These are phyloP conservation scores for Philopotamus ludificatus DNA, from an alignment of 1,140 invertebrate genomes.

Conservation along the genomic window DNA sequence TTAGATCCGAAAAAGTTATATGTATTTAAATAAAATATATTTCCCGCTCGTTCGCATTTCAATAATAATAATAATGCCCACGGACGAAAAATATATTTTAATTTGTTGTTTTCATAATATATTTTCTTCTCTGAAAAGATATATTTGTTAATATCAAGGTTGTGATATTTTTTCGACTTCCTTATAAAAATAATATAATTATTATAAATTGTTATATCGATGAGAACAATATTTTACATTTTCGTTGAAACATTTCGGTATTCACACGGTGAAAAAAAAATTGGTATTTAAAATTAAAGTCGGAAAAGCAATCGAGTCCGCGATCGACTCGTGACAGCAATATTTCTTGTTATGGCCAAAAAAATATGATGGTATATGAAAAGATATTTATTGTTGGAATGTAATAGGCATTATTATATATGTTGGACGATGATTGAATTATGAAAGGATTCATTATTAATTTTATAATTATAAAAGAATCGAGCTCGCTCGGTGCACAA, in stretches of 20 bases:
- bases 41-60: too few relatives aligned
- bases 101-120: too few relatives aligned
- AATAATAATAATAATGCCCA: too few relatives aligned
- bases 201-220: slow-evolving; percentile 26
- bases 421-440: background rate
- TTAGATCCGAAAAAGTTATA: too few relatives aligned
- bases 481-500: slow-evolving; percentile 14
- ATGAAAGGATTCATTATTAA: background rate
- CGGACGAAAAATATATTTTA: too few relatives aligned
- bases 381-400: too few relatives aligned
- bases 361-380: too few relatives aligned
- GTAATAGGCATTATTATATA: background rate
- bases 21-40: too few relatives aligned
- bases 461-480: background rate
- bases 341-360: slow-evolving; percentile 20
- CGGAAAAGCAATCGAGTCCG: slow-evolving; percentile 10
- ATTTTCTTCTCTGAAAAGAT: slow-evolving; percentile 17
- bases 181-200: slow-evolving; percentile 14
- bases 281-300: slow-evolving; percentile 14
- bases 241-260: slow-evolving; percentile 18
- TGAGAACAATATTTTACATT: slow-evolving; percentile 26
- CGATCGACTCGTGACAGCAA: slow-evolving; percentile 14
- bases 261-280: slow-evolving; percentile 13
- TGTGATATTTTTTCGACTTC: slow-evolving; percentile 29
- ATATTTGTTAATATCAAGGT: slow-evolving; percentile 31